Evolutionary conservation across 1,140 invertebrate species (phyloP).

Genomic region (Drosophila albomicans): DNA sequence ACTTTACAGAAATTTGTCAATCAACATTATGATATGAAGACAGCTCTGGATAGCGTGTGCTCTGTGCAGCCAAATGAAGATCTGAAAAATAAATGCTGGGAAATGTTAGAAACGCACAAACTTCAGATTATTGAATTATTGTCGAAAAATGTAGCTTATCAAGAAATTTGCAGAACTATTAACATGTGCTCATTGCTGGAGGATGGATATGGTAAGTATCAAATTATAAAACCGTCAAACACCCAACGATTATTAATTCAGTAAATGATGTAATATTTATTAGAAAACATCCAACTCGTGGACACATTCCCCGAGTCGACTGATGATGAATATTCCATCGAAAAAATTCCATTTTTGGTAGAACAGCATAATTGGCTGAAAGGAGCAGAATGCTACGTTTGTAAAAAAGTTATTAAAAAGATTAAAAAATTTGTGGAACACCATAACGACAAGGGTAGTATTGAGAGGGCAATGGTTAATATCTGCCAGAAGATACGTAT

Average conservation of each 20-base stretch:
- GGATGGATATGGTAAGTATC: not conserved
- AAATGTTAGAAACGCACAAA: not conserved
- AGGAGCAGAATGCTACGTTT: not conserved
- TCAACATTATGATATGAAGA: not conserved
- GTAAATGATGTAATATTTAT: too few relatives aligned
- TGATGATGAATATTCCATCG: too few relatives aligned
- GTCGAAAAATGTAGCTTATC: not conserved
- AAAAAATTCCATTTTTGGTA: too few relatives aligned
- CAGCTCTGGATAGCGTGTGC: not conserved
- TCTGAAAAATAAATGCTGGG: not conserved
- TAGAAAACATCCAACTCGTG: not conserved
- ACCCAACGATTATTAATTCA: not conserved
- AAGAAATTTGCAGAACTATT: conserved; percentile 9
- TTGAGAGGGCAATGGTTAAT: not conserved
- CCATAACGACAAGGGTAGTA: not conserved
- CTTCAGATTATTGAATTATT: conserved; percentile 1
- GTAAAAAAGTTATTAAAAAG: not conserved
- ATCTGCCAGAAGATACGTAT: not conserved
- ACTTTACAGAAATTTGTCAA: not conserved
- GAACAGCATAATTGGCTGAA: too few relatives aligned
- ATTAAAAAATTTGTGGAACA: not conserved
- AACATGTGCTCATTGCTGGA: conserved; percentile 8
- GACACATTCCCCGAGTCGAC: not conserved
- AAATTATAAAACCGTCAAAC: not conserved
- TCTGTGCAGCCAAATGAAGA: not conserved